phyloP scores from a whole-genome alignment of 2,888 invertebrate genomes.

The Drosophila pegasa region DNA sequence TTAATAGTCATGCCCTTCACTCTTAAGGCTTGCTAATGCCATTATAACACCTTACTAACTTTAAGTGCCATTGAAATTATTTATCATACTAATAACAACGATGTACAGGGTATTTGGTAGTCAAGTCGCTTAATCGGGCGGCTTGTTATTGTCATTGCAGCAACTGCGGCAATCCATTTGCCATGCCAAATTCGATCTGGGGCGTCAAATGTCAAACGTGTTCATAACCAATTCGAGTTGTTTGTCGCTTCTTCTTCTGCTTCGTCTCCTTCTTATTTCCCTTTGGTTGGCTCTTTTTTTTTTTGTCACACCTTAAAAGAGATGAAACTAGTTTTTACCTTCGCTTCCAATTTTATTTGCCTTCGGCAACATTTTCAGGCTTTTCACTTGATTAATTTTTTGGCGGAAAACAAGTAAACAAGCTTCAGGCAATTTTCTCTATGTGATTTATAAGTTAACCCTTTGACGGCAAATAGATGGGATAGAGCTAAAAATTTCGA shows the following conservation, averaged over 20 bases:
- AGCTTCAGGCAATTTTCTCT: neutral
- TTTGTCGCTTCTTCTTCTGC: constrained; percentile 5
- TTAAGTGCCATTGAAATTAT: neutral
- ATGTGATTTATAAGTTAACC: neutral
- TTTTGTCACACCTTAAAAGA: constrained; percentile 46
- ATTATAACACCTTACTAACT: neutral
- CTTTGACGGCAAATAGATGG: neutral
- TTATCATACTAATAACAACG: too few species aligned
- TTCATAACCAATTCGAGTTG: constrained; percentile 44
- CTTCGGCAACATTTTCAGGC: constrained; percentile 14
- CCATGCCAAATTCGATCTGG: constrained; percentile 31
- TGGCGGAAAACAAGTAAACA: neutral
- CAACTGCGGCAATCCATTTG: constrained; percentile 43
- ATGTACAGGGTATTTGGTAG: neutral
- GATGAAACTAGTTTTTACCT: constrained; percentile 49
- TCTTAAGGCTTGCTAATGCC: neutral
- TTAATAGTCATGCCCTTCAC: neutral
- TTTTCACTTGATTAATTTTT: constrained; percentile 47
- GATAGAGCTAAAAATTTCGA: too few species aligned
- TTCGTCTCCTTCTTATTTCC: neutral
- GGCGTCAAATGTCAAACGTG: constrained; percentile 53
- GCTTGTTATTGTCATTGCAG: constrained; percentile 34
- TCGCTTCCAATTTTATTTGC: constrained; percentile 32
- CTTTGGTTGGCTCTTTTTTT: constrained; percentile 15
- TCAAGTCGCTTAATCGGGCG: too few species aligned